Evolutionary conservation across 92 coral and sea anemone species (phyloP).

Genomic region (Palythoa caribaeorum): DNA sequence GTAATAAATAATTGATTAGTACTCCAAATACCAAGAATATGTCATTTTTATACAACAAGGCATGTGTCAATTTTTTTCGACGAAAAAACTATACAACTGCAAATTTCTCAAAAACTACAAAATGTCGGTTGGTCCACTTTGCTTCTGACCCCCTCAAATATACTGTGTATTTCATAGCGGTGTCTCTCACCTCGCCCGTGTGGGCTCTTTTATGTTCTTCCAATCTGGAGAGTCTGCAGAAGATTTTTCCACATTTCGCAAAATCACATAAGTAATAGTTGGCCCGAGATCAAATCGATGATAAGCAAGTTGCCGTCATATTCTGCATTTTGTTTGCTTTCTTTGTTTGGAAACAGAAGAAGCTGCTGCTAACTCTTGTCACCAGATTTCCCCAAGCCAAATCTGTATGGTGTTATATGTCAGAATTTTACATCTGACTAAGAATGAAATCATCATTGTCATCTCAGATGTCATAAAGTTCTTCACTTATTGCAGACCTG

Average conservation of each 20-base stretch:
- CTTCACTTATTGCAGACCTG: no score
- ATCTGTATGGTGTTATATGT: background rate
- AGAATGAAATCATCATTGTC: no score
- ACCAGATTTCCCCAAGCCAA: background rate
- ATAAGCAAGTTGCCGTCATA: slow-evolving; percentile 78
- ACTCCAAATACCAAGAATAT: no score
- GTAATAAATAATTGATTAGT: no score
- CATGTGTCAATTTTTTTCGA: no score
- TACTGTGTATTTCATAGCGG: background rate
- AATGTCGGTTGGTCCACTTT: no score
- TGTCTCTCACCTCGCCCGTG: slow-evolving; percentile 88
- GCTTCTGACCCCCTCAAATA: no score
- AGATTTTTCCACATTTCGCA: slow-evolving; percentile 80
- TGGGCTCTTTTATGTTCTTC: slow-evolving; percentile 86
- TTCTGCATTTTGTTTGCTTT: slow-evolving; percentile 62
- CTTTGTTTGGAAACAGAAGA: background rate
- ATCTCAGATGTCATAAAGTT: no score
- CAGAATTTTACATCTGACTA: background rate
- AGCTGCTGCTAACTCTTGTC: background rate
- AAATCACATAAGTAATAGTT: slow-evolving; percentile 66
- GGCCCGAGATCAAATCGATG: slow-evolving; percentile 7
- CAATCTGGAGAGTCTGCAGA: slow-evolving; percentile 67
- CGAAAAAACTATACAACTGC: no score
- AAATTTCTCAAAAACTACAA: no score
- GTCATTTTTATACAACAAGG: no score